These are phyloP conservation scores for Bombus pascuorum DNA, from an alignment of 1,140 invertebrate species.

Conservation along the genomic window DNA sequence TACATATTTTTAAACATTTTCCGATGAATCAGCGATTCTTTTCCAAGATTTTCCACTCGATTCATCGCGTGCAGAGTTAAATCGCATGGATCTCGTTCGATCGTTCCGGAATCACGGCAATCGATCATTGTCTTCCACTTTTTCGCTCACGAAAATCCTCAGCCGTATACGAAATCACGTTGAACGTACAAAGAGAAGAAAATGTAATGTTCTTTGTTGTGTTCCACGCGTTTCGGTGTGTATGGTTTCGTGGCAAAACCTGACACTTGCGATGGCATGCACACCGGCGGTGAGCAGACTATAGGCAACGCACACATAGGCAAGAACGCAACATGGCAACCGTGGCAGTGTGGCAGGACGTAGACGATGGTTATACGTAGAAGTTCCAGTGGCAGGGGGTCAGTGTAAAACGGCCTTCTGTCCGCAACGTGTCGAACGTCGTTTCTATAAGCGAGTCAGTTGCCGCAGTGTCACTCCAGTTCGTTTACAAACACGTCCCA, in stretches of 20 bases:
- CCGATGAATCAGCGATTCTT: not conserved
- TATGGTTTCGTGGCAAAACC: not conserved
- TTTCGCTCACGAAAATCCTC: too few species aligned
- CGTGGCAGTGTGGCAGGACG: conserved; percentile 53
- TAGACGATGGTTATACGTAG: conserved; percentile 76
- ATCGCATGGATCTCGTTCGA: not conserved
- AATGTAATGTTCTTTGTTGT: not conserved
- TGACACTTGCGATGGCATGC: not conserved
- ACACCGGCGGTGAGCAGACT: conserved; percentile 28
- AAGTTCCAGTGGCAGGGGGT: conserved; percentile 73
- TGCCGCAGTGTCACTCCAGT: conserved; percentile 12
- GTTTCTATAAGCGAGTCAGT: not conserved
- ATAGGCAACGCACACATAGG: conserved; percentile 25
- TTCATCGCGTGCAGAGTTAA: too few species aligned
- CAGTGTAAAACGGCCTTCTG: conserved; percentile 80
- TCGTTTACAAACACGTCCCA: conserved; percentile 21
- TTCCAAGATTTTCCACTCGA: not conserved
- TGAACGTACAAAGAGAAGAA: not conserved
- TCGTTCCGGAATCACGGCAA: not conserved
- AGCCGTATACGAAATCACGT: not conserved
- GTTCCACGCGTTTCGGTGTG: not conserved
- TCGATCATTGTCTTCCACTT: too few species aligned
- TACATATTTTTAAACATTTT: not conserved
- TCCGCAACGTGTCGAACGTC: conserved; percentile 66
- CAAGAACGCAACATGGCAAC: conserved; percentile 61